Evolutionary conservation across 2,113 vertebrate genomes (phyloP).

Genomic region (Pelobates fuscus): DNA sequence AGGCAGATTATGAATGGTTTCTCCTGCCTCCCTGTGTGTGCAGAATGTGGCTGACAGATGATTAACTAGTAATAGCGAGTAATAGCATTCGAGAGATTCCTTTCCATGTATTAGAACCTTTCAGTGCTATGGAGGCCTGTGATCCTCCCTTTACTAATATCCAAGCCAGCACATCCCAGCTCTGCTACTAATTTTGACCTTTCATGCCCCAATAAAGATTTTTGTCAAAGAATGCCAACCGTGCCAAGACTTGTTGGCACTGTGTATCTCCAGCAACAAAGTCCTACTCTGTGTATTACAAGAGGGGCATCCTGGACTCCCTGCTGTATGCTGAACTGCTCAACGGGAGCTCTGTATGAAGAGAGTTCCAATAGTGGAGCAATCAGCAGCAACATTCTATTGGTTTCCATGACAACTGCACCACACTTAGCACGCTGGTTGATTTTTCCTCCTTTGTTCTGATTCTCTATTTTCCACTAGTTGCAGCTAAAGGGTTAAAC

Average conservation of each 20-base stretch:
- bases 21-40: neutral
- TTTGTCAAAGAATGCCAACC: constrained; percentile 1
- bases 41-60: constrained; percentile 55
- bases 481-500: too few species aligned
- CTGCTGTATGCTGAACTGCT: too few species aligned
- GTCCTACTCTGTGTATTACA: constrained; percentile 21
- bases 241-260: constrained; percentile 31
- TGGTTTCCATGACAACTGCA: too few species aligned
- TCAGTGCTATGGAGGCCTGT: constrained; percentile 35
- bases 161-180: constrained; percentile 2
- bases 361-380: too few species aligned
- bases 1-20: constrained; percentile 1
- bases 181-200: neutral
- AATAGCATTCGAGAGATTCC: constrained; percentile 57
- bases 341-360: too few species aligned
- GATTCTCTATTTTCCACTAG: too few species aligned
- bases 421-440: too few species aligned
- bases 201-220: constrained; percentile 19
- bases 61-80: constrained; percentile 55
- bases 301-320: too few species aligned
- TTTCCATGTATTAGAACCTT: constrained; percentile 57
- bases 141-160: neutral
- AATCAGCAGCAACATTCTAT: too few species aligned
- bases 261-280: neutral
- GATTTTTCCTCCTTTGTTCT: too few species aligned